Conservation (phyloP, 2,797 vertebrate genomes). For the Hirundo rustica region DNA sequence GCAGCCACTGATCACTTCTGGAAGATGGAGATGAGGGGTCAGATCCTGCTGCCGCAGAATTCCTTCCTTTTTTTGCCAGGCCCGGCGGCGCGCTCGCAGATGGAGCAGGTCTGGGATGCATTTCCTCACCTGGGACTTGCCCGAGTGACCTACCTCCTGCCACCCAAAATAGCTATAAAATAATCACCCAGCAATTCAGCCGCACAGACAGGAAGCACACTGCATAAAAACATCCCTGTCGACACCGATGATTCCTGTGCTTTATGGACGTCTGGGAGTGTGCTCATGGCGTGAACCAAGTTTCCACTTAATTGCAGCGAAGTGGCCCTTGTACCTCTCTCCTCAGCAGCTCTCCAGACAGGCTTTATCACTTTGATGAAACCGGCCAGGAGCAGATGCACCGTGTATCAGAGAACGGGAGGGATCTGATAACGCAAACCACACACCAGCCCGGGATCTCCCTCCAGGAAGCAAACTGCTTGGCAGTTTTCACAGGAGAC, state of each 20-base stretch:
- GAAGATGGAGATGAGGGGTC: not conserved
- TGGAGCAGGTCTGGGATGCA: not conserved
- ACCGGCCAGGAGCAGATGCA: not conserved
- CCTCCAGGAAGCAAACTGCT: not conserved
- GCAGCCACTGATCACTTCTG: not conserved
- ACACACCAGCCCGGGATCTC: not conserved
- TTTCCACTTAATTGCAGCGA: not conserved
- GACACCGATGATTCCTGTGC: not conserved
- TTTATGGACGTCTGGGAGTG: not conserved
- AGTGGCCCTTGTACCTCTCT: not conserved
- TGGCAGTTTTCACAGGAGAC: not conserved
- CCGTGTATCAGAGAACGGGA: fast-evolving
- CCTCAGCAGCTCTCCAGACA: not conserved
- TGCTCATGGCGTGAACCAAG: not conserved
- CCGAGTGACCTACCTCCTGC: not conserved
- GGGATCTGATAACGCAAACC: not conserved
- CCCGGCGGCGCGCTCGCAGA: fast-evolving
- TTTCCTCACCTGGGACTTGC: not conserved
- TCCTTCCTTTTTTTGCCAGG: not conserved
- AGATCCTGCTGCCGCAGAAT: not conserved
- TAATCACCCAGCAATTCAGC: not conserved
- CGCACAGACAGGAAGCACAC: not conserved
- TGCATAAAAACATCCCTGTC: not conserved
- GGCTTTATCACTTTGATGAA: not conserved
- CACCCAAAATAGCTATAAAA: not conserved